Conservation (phyloP, 2,888 invertebrate species). For the Tridacna gigas region DNA sequence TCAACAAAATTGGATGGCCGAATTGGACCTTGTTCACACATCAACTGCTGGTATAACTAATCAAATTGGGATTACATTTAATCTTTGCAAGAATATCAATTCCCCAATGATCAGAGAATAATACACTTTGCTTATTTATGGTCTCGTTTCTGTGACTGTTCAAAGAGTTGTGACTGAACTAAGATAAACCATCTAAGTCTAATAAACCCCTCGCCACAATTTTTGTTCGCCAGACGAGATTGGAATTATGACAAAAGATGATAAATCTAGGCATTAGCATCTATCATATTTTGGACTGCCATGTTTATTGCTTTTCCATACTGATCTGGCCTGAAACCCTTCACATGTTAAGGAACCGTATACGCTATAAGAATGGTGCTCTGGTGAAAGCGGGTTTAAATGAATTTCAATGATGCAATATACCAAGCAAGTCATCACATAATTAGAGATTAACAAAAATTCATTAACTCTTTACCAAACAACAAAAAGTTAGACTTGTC, state of each 20-base stretch:
- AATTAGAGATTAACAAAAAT: no score
- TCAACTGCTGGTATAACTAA: neutral
- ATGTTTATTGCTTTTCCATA: no score
- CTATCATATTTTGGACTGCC: no score
- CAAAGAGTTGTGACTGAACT: neutral
- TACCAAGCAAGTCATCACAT: no score
- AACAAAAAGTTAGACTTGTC: no score
- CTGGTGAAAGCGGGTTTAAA: no score
- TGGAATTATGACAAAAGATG: neutral
- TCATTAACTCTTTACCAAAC: no score
- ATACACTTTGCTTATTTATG: slow-evolving; percentile 47
- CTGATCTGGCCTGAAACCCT: no score
- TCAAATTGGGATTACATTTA: neutral
- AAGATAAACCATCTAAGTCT: slow-evolving; percentile 9
- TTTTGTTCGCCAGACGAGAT: neutral
- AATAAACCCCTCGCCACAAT: slow-evolving; percentile 16
- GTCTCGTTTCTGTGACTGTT: slow-evolving; percentile 1
- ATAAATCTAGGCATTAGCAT: neutral
- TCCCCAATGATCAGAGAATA: slow-evolving; percentile 38
- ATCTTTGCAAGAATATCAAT: neutral
- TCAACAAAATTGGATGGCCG: neutral
- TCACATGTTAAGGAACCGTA: no score
- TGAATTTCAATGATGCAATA: no score
- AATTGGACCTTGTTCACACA: neutral
- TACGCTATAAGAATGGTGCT: no score